Evolutionary conservation across 2,113 vertebrate genomes (phyloP), one percentile per base, ranked within the genome.

Genomic region (Reinhardtius hippoglossoides): DNA sequence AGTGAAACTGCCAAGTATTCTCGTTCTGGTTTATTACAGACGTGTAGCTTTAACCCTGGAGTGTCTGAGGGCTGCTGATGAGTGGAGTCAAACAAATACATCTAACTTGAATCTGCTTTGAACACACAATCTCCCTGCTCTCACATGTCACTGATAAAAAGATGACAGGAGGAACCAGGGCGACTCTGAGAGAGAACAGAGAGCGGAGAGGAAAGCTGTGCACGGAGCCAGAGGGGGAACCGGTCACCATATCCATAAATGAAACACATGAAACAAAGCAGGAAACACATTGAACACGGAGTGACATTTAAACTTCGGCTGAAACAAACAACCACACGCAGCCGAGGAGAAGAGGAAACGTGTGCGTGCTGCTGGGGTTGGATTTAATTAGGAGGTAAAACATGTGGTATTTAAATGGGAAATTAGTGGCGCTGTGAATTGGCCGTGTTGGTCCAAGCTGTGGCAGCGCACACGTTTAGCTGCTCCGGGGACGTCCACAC

Each of bases 321-420:
- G 48, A 52, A 79, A 73, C 21, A 23, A 42, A 87, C 15, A 64
- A 54, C 57, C 66, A 56, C n/a, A 58, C 20, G 1, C 10, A 63
- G 44, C 15, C 3, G 18, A 18, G 7, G 4, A 5, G 31, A 0
- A 23, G 54, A 57, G 15, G 1, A 18, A 48, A 18, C 13, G n/a
- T n/a, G 3, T 3, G 8, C 40, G 64, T 56, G 61, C 57, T 18
- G n/a, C 64, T 9, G 23, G 54, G 65, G 74, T 16, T 56, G 56
- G 18, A 69, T 86, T 89, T 89, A 92, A 93, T 92, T 91, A 92
- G 80, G 70, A 88, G 80, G 79, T 84, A 89, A 89, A 90, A 92
- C 90, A 89, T 89, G 85, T 90, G 90, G 74, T 82, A 60, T 88
- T 88, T 88, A 85, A 90, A 88, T 77, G 88, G 80, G 74, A 63